Base-by-base conservation (phyloP, 2,797 vertebrate genomes). In the Syngnathus acus region DNA sequence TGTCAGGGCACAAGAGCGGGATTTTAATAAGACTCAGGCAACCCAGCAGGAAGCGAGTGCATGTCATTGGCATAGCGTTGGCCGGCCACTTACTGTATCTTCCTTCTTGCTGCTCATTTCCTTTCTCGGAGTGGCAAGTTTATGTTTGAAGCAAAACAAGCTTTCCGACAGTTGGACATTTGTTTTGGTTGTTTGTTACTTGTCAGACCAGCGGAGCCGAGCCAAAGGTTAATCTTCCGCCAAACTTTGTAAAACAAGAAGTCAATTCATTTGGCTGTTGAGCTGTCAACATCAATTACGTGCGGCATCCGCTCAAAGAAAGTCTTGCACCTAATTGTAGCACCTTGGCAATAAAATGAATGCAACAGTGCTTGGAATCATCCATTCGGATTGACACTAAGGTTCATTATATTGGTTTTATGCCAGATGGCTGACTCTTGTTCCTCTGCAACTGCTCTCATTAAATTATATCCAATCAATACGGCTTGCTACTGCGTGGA, bases 391-490 rank as follows among this genome's bases (percentile, higher is more conserved):
- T 63, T 45, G 70, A 78, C 71, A 72, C 62, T 42, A 26, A 70
- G 40, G 65, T 78, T 79, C 69, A 72, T 70, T 83, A 73, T 79
- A 74, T 71, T 62, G 75, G 73, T 70, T 55, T 48, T n/a, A 14
- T 37, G 65, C 64, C 66, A 69, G 64, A 77, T 79, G 73, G 74
- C 78, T 82, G 65, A n/a, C 37, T 50, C 66, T 32, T 71, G 63
- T 68, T 54, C 70, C 60, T 51, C 37, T 13, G 67, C 47, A 39
- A n/a, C 57, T n/a, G 51, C 69, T 67, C 69, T 84, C 69, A 74
- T 77, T 78, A 67, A 62, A 73, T 79, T 64, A 78, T 71, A 68
- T 72, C 50, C 42, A 68, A 78, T 81, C 86, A 81, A 84, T 86
- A 72, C 58, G 11, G 38, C 62, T 65, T 2, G 6, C 17, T 23